Base-by-base conservation (phyloP, 2,888 invertebrate genomes). In the Lasiommata megera region DNA sequence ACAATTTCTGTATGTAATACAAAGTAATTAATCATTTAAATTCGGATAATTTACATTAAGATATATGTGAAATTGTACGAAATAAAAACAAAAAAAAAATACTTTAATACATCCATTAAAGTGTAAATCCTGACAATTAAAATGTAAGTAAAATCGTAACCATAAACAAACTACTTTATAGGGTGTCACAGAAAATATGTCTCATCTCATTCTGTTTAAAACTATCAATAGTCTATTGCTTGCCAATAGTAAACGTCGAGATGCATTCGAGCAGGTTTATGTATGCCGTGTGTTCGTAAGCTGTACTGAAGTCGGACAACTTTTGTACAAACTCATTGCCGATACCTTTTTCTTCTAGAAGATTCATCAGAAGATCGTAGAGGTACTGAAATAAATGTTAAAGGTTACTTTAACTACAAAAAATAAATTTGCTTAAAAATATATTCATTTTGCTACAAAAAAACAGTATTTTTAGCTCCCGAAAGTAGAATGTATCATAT, bases 301-400 rank as follows among this genome's bases (percentile, higher is more conserved):
- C 93, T 2, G 99, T 99, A 77, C 97, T 96, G 79, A 97, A 94
- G 62, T 96, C 95, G 0, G 96, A 94, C 16, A 99, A 78, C 77
- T 98, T 96, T 70, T 96, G 96, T 0, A 94, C 96, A 84, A 99
- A 99, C 64, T 97, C 96, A 74, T 97, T 97, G 74, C 96, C 95
- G 61, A 99, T 92, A 34, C 99, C 99, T 70, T 99, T 97, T 80
- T 99, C 99, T 82, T 99, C 99, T 58, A 99, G 92, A 67, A 98
- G 92, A 77, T 98, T 98, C 95, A 99, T 96, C 66, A 99, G 89
- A 47, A 98, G 92, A 80, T 99, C 98, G 77, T 99, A 99, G 54
- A 99, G 89, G 76, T 97, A 97, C 97, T 97, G 91, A 38, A 66
- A 38, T 48, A 1, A 6, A 31, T 31, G 28, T 9, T 11, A 1